Percentiles rank a stretch among this genome's conserved stretches.
These are phyloP conservation scores for Malurus alboscapulatus DNA, from an alignment of 2,113 vertebrate species.

Conservation along the genomic window DNA sequence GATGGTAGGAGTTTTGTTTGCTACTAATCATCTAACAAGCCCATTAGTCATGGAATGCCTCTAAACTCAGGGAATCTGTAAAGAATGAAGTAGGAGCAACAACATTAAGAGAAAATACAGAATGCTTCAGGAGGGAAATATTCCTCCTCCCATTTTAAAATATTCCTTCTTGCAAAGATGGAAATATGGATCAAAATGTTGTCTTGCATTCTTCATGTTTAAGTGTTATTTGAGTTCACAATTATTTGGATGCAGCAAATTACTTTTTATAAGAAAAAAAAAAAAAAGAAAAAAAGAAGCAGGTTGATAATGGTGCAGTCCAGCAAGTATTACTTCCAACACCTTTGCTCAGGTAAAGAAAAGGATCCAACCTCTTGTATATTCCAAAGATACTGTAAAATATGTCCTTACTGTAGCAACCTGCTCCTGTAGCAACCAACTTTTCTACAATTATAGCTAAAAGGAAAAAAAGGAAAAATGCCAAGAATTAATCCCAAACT, in stretches of 20 bases:
- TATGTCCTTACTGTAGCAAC: background rate
- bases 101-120: background rate
- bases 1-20: slow-evolving; percentile 13
- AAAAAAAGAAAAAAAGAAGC: background rate
- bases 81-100: background rate
- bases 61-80: background rate
- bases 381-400: background rate
- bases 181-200: background rate
- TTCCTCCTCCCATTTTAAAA: background rate
- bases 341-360: background rate
- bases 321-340: background rate
- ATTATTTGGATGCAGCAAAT: background rate
- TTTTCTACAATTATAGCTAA: background rate
- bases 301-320: background rate
- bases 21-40: background rate
- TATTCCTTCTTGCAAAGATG: background rate
- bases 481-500: background rate
- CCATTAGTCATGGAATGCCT: background rate
- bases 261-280: background rate
- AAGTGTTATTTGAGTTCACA: background rate
- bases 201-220: background rate
- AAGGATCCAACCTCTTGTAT: background rate
- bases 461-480: background rate
- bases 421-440: no score
- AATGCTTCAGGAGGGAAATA: background rate